Base-by-base conservation (phyloP, 1,140 invertebrate species). In the Polyergus mexicanus region DNA sequence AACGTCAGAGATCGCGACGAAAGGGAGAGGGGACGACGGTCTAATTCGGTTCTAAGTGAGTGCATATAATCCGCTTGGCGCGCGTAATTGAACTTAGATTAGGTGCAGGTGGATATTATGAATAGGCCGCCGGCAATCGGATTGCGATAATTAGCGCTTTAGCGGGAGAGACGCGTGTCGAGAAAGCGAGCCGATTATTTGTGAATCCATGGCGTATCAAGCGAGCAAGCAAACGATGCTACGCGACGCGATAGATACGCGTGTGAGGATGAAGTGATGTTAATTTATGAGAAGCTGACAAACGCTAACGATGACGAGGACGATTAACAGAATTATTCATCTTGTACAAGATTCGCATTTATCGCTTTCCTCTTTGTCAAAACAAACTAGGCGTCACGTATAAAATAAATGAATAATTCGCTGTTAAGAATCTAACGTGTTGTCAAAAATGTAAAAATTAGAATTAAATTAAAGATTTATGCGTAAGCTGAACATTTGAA, bases 21-120 rank as follows among this genome's bases (percentile, higher is more conserved):
- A 60, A 75, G 58, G 47, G 38, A 35, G 84, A 80, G 16, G 58
- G 25, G 38, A 69, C 32, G 38, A 69, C 32, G 32, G 51, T 87
- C 86, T 88, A 88, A 86, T 83, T 71, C 47, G 63, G 68, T 81
- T 86, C 75, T 78, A 87, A 87, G 83, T 84, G 71, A 38, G 78
- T 77, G 77, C 76, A 65, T 75, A 77, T 88, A 88, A 88, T 88
- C 86, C 76, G 63, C 65, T 63, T 80, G 68, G 68, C 60, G 71
- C 76, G 35, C 86, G 44, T 88, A 88, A 87, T 86, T 72, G 86
- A 86, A 60, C 85, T 84, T 56, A 87, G 75, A 77, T 81, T 86
- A 81, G 75, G 66, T 32, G 71, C 56, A 54, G 41, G 75, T 44
- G 32, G 62, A 19, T 32, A 80, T 91, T 91, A 91, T 90, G 89